phyloP scores from a whole-genome alignment of 53 echinoderm and acorn worm genomes.

The Echinometra lucunter region DNA sequence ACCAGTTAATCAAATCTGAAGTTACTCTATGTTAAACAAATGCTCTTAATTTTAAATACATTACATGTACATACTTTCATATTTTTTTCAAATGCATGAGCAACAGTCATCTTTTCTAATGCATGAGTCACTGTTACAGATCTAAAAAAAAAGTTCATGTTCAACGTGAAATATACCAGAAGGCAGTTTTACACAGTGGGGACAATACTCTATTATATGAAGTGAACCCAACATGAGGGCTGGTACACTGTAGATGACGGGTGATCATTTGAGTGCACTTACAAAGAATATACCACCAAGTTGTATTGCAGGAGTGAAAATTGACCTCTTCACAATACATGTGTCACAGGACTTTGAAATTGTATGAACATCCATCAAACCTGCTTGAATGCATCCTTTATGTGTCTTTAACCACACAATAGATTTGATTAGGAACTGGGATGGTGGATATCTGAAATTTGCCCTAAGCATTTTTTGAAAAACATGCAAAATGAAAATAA shows the following conservation, averaged over 20 bases:
- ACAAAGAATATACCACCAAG: conserved; percentile 1
- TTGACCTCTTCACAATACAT: conserved; percentile 3
- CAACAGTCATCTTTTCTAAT: no score
- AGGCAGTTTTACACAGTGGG: neutral
- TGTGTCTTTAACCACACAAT: neutral
- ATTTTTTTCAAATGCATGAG: no score
- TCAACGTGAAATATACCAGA: no score
- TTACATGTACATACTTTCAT: neutral
- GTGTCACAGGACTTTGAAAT: conserved; percentile 7
- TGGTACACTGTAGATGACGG: no score
- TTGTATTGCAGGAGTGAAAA: neutral
- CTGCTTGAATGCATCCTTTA: conserved; percentile 1
- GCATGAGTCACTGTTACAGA: no score
- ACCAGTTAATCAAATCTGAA: neutral
- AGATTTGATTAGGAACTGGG: neutral
- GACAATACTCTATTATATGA: neutral
- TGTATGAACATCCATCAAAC: neutral
- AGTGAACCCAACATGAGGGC: neutral
- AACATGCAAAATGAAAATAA: neutral
- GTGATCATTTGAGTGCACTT: neutral
- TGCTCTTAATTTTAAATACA: neutral
- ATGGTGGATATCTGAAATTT: neutral
- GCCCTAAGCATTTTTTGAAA: neutral
- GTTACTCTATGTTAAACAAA: neutral
- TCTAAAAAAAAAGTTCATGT: no score